Conservation (phyloP, 2,888 invertebrate genomes). For the Pachliopta kotzebuea region DNA sequence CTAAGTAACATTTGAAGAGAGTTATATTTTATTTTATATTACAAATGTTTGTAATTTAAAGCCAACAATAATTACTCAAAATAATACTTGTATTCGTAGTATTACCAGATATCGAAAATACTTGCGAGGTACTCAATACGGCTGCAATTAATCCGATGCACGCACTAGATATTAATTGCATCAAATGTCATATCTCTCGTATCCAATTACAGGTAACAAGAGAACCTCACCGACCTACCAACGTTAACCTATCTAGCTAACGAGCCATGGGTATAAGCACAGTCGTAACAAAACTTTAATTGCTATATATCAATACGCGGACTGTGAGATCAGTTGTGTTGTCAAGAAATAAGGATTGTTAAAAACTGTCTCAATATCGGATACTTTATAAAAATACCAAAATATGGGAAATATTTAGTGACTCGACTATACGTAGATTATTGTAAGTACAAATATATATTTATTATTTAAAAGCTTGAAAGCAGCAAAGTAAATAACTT, state of each 20-base stretch:
- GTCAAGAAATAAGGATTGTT: constrained; percentile 42
- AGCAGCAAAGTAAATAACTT: too few relatives aligned
- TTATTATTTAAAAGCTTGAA: too few relatives aligned
- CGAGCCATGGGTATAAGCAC: constrained; percentile 17
- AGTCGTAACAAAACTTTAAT: constrained; percentile 21
- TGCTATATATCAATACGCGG: constrained; percentile 15
- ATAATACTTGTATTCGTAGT: not conserved
- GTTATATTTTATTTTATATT: too few relatives aligned
- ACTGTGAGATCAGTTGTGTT: constrained; percentile 18
- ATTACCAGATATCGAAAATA: not conserved
- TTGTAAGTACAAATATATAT: too few relatives aligned
- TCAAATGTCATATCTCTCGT: constrained; percentile 27
- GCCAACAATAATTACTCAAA: too few relatives aligned
- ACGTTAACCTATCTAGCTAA: constrained; percentile 19
- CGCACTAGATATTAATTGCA: constrained; percentile 25
- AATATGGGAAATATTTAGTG: not conserved
- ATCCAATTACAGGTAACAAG: constrained; percentile 29
- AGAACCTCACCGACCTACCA: constrained; percentile 24
- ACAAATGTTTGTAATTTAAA: too few relatives aligned
- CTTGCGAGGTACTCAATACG: constrained; percentile 2
- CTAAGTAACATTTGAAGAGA: too few relatives aligned
- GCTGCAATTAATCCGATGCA: constrained; percentile 26
- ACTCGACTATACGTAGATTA: too few relatives aligned
- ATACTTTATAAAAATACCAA: not conserved
- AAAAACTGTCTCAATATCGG: not conserved